Percentiles rank a stretch among this genome's conserved stretches.
phyloP scores from a whole-genome alignment of 1,140 invertebrate species.

The Harpegnathos saltator region DNA sequence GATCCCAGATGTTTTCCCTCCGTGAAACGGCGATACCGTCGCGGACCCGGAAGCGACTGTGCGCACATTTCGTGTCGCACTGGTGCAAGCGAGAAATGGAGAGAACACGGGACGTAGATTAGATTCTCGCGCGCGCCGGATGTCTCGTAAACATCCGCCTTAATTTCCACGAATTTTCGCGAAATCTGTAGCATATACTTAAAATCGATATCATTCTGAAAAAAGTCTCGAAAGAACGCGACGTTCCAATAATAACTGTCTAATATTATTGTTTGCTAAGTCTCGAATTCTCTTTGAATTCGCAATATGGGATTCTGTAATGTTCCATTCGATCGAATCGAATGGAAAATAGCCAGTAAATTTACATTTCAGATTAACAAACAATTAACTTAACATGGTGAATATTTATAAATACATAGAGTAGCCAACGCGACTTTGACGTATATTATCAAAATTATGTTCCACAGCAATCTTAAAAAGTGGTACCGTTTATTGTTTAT shows the following conservation, averaged over 20 bases:
- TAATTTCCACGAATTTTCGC: slow-evolving; percentile 10
- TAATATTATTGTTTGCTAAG: not conserved
- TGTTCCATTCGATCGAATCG: too few species aligned
- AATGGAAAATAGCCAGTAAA: too few species aligned
- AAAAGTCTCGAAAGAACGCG: not conserved
- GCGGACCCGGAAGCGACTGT: slow-evolving; percentile 3
- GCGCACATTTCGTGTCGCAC: slow-evolving; percentile 11
- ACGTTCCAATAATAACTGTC: not conserved
- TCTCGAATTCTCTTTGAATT: too few species aligned
- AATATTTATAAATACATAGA: too few species aligned
- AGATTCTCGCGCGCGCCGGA: slow-evolving; percentile 2
- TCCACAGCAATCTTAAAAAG: too few species aligned
- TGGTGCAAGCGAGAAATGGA: too few species aligned
- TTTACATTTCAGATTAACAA: too few species aligned
- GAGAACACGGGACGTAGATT: slow-evolving; percentile 41
- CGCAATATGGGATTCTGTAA: too few species aligned
- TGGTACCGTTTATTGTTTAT: too few species aligned
- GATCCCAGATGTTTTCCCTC: slow-evolving; percentile 45
- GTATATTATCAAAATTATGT: too few species aligned
- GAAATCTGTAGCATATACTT: not conserved
- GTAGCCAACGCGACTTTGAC: too few species aligned
- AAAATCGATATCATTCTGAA: not conserved
- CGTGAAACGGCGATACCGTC: slow-evolving; percentile 14
- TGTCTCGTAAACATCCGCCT: slow-evolving; percentile 14
- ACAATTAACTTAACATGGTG: too few species aligned